Base-by-base conservation (phyloP, 2,797 vertebrate species). In the Girardinus metallicus region DNA sequence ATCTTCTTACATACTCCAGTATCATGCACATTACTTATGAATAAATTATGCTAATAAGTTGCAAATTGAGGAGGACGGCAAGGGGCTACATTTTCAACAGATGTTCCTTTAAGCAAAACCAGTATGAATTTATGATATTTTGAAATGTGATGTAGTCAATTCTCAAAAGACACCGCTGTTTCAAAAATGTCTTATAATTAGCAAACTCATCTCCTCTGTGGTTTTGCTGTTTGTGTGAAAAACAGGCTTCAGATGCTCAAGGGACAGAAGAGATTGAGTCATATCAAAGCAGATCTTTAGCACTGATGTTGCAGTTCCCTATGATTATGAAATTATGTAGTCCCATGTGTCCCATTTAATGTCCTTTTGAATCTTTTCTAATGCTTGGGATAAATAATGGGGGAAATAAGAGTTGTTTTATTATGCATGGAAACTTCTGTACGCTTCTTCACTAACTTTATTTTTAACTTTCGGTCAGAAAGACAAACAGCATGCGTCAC, bases 181-280 rank as follows among this genome's bases (percentile, higher is more conserved):
- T 66, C 83, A 75, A 87, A 82, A 86, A 86, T 88, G 70, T 75
- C 71, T 74, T 81, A 80, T 85, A 92, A 92, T 92, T 91, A 90
- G 78, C 74, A 11, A 80, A 82, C 75, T 87, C 84, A 46, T 84
- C 62, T 77, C 70, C 76, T 78, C 62, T 77, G 79, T 71, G 78
- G 82, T 79, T 82, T 81, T 80, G 82, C 86, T 89, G 85, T 91
- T 89, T 87, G 77, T 84, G 83, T 90, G 77, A 88, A 77, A 87
- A 75, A n/a, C 74, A 86, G 82, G 80, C 66, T 49, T 86, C n/a
- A 72, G 76, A 78, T 78, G 82, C 87, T 88, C 81, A 46, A 74
- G 86, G 85, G 79, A 76, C 73, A 66, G 13, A 68, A 73, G 39
- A 46, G 83, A 83, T 77, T 57, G 57, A 72, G 73, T n/a, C 73